A percentile compares a stretch with the other conserved stretches of the same genome.
phyloP scores from a whole-genome alignment of 2,797 vertebrate genomes.

The Platyrinchus mystaceus region DNA sequence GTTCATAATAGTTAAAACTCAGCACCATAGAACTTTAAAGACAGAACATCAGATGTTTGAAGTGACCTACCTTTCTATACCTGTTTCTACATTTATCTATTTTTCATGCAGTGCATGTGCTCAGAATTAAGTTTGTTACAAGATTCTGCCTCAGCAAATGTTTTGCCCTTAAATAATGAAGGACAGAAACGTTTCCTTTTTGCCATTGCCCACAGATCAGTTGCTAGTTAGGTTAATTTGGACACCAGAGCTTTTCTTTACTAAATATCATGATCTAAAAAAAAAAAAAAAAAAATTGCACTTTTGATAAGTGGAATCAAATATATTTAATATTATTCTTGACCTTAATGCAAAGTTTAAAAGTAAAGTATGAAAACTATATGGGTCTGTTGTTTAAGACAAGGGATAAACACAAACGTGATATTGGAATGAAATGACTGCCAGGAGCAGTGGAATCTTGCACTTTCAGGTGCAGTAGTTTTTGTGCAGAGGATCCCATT shows the following conservation, averaged over 20 bases:
- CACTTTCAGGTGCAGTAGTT: neutral
- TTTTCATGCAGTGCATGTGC: neutral
- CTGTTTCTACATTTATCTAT: neutral
- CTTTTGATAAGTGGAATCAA: neutral
- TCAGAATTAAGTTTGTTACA: conserved; percentile 35
- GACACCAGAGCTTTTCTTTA: conserved; percentile 6
- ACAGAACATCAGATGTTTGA: neutral
- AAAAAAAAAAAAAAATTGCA: neutral
- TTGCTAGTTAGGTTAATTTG: conserved; percentile 18
- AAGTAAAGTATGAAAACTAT: neutral
- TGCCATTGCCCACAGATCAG: neutral
- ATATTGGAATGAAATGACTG: neutral
- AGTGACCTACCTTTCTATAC: neutral
- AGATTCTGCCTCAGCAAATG: neutral
- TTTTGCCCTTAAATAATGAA: neutral
- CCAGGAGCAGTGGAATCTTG: neutral
- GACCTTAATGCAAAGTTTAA: neutral
- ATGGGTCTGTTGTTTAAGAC: neutral
- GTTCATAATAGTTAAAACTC: neutral
- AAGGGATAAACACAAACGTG: neutral
- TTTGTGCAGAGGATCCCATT: neutral
- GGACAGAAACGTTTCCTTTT: neutral
- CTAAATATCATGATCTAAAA: conserved; percentile 7
- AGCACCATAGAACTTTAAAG: neutral
- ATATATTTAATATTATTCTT: neutral